Evolutionary conservation across 2,113 vertebrate species (phyloP), one percentile per base, ranked within the genome.

Genomic region (Sminthopsis crassicaudata): DNA sequence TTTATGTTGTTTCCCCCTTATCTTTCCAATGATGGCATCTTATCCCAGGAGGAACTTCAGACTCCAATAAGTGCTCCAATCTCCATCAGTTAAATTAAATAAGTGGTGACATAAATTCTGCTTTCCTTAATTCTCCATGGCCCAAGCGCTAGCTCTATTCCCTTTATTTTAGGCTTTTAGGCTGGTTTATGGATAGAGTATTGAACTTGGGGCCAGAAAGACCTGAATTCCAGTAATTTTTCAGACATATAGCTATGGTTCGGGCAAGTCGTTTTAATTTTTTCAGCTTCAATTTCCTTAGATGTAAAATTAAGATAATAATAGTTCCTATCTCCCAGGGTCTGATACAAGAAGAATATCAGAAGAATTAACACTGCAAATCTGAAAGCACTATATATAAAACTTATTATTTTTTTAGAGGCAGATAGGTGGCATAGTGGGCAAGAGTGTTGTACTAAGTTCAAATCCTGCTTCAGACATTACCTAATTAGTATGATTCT

Each of bases 1-100:
- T 46, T 96, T 94, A 96, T 96, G 76, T 95, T 60, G 60, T 89
- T 96, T 50, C 92, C 16, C 23, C 55, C 94, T 92, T 67, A 91
- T 84, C 57, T 94, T 92, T 54, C 89, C 92, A 94, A 1, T 46
- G 25, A 94, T 30, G 60, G n/a, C 42, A 91, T 53, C n/a, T 46
- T 91, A 90, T 30, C 52, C 93, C 50, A 54, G 11, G 90, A 60
- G 8, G 96, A 90, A 89, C 42, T 94, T 95, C 55, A 48, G 57
- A 93, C 93, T 92, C 88, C 96, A 90, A 48, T 91, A 55, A 92
- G 91, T 46, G 42, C 25, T 93, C 42, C 90, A 90, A 55, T 92
- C 95, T 53, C 42, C 9, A 92, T 84, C 0, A 0, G n/a, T 84
- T 84, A 84, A 42, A n/a, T 19, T 12, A 67, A n/a, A n/a, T 36